A percentile compares a stretch with the other conserved stretches of the same genome.
phyloP scores from a whole-genome alignment of 1,140 invertebrate genomes.

The Holcopasites calliopsidis region DNA sequence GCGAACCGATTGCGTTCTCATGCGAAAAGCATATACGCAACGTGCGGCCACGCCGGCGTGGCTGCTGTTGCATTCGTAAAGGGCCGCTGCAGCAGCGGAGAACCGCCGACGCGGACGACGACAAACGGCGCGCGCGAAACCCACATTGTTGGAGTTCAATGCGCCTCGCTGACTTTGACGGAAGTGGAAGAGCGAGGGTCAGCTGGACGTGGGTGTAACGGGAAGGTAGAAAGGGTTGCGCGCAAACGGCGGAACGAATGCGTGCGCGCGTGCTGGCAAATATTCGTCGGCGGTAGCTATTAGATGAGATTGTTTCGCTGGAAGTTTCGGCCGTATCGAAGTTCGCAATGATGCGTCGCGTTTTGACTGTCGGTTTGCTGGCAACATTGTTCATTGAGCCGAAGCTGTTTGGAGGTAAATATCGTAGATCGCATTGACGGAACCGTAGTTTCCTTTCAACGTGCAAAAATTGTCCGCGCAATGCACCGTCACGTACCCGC shows the following conservation, averaged over 20 bases:
- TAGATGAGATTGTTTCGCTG: background rate
- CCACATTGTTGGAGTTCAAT: constrained; percentile 62
- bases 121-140: constrained; percentile 57
- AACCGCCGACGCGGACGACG: constrained; percentile 48
- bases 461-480: constrained; percentile 7
- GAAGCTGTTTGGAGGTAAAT: background rate
- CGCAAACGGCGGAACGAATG: constrained; percentile 9
- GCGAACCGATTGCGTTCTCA: constrained; percentile 58
- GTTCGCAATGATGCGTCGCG: background rate
- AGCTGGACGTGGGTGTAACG: background rate
- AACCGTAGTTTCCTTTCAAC: background rate
- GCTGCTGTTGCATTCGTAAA: constrained; percentile 52
- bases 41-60: constrained; percentile 29
- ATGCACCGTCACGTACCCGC: constrained; percentile 16
- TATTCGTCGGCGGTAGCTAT: background rate
- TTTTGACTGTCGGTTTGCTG: background rate
- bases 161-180: constrained; percentile 59
- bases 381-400: background rate
- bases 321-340: background rate
- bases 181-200: constrained; percentile 35
- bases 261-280: background rate
- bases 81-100: constrained; percentile 42
- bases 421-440: no score
- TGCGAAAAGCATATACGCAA: constrained; percentile 54
- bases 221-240: background rate